Evolutionary conservation across 2,888 invertebrate genomes (phyloP), one percentile per base, ranked within the genome.

Genomic region (Phyllotreta striolata): DNA sequence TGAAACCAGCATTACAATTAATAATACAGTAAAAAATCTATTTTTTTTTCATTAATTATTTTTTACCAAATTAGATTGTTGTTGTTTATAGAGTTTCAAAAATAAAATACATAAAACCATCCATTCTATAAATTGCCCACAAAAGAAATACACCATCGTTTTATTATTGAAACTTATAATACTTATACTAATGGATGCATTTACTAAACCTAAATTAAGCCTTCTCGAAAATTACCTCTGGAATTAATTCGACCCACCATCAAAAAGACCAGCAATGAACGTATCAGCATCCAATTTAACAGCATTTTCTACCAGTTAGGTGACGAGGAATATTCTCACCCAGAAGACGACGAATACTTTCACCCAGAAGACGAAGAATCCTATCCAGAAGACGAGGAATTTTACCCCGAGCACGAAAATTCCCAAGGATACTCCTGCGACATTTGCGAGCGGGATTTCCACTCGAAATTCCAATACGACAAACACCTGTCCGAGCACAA

Each of bases 361-460:
- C 37, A 49, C 35, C 9, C 12, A 5, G 49, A 49, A 35, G 35
- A 49, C 12, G 56, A 64, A 14, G 57, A 64, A 34, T 40, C 54
- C 9, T 38, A 35, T 12, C 62, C 66, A 44, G 58, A 62, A 44
- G 60, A 59, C 51, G 46, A 69, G 46, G 46, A 67, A 34, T 13
- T 34, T 52, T 24, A 24, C 24, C 24, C 24, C 24, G 24, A 24
- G 4, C 2, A 24, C 1, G 62, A 68, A 39, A 12, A 67, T 34
- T 8, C 41, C 46, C 60, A 68, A 49, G 47, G 10, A 58, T 52
- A 65, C 75, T 88, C 85, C 80, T 93, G 93, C 81, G 92, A 92
- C 76, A 85, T 89, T n/a, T 96, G 96, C 80, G 93, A 94, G 74
- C 85, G 90, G 77, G 87, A 89, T 8, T 92, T 93, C 78, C 81